phyloP scores from a whole-genome alignment of 2,113 vertebrate species.

The Promerops cafer region DNA sequence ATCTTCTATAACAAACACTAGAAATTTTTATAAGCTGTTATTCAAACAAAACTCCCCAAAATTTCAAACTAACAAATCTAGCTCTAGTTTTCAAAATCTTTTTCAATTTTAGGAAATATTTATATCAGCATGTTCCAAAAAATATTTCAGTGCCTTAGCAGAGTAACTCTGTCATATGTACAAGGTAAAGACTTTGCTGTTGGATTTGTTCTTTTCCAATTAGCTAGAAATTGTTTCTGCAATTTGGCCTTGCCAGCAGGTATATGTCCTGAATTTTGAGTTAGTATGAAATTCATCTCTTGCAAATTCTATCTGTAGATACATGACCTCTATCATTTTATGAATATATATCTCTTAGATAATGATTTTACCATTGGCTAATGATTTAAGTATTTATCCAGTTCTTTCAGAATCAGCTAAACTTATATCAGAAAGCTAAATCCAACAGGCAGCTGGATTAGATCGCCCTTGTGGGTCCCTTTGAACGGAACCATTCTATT shows the following conservation, averaged over 20 bases:
- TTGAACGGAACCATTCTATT: not conserved
- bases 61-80: not conserved
- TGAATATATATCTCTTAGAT: not conserved
- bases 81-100: not conserved
- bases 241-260: not conserved
- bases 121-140: not conserved
- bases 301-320: not conserved
- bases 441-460: not conserved
- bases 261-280: not conserved
- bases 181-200: not conserved
- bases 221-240: not conserved
- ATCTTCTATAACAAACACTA: not conserved
- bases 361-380: not conserved
- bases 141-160: not conserved
- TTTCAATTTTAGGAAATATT: not conserved
- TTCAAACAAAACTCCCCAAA: not conserved
- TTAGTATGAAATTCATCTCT: not conserved
- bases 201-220: not conserved
- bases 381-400: not conserved
- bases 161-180: not conserved
- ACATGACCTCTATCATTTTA: not conserved
- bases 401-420: not conserved
- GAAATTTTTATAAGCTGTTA: not conserved
- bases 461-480: accelerated
- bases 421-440: not conserved